Evolutionary conservation across 2,888 invertebrate species (phyloP).

Genomic region (Conistra vaccinii): DNA sequence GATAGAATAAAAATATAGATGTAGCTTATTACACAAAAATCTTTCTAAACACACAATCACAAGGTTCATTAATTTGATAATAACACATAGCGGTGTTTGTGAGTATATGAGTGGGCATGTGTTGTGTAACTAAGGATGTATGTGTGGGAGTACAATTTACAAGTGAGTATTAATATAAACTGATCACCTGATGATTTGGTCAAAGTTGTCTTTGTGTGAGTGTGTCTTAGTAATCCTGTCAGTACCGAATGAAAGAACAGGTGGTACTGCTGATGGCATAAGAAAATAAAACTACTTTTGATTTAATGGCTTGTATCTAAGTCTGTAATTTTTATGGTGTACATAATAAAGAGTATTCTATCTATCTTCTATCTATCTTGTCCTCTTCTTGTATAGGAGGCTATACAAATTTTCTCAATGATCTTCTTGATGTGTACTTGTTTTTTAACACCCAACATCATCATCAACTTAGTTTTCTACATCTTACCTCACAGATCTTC

Average conservation of each 20-base stretch:
- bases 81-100: not conserved
- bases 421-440: too few relatives aligned
- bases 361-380: too few relatives aligned
- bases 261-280: not conserved
- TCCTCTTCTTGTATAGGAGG: too few relatives aligned
- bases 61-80: not conserved
- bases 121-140: not conserved
- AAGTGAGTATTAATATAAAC: not conserved
- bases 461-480: not conserved
- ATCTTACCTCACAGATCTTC: slow-evolving; percentile 84
- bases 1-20: not conserved
- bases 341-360: too few relatives aligned
- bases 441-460: not conserved
- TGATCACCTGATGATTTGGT: slow-evolving; percentile 25
- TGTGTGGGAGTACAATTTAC: not conserved
- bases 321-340: too few relatives aligned
- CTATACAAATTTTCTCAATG: not conserved
- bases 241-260: not conserved
- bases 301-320: not conserved
- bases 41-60: not conserved
- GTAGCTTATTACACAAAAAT: not conserved
- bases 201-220: not conserved
- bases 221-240: not conserved
- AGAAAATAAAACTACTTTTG: not conserved
- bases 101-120: not conserved